Conservation (phyloP, 2,888 invertebrate genomes). For the Melanostoma mellinum region DNA sequence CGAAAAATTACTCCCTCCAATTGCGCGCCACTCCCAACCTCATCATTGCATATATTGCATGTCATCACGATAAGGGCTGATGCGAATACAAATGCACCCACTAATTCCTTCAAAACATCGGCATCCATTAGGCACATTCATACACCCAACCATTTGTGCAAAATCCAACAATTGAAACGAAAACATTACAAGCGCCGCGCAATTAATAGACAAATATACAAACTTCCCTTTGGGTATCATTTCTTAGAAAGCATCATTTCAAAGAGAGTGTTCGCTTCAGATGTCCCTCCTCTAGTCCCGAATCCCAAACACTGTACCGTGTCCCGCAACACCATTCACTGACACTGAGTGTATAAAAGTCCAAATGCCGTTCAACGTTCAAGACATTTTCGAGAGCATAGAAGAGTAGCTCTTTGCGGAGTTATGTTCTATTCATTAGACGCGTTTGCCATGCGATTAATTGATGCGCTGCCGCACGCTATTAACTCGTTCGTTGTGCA, state of each 20-base stretch:
- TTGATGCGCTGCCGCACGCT: slow-evolving; percentile 64
- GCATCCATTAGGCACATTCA: slow-evolving; percentile 56
- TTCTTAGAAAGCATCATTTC: slow-evolving; percentile 50
- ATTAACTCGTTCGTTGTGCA: slow-evolving; percentile 73
- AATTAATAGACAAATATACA: slow-evolving; percentile 64
- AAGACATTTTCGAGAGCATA: no score
- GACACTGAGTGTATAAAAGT: no score
- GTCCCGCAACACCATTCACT: no score
- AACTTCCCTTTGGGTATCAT: slow-evolving; percentile 54
- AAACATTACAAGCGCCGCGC: slow-evolving; percentile 66
- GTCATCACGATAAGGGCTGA: slow-evolving; percentile 68
- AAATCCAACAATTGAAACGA: slow-evolving; percentile 56
- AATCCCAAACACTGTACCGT: background rate
- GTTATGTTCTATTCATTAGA: slow-evolving; percentile 64
- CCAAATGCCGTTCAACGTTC: no score
- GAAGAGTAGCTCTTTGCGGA: background rate
- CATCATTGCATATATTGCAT: slow-evolving; percentile 41
- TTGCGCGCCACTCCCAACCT: slow-evolving; percentile 24
- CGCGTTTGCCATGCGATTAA: slow-evolving; percentile 70
- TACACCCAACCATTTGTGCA: slow-evolving; percentile 20
- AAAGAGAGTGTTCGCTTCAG: background rate
- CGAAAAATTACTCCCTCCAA: slow-evolving; percentile 40
- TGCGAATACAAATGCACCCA: slow-evolving; percentile 63
- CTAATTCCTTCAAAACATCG: slow-evolving; percentile 53
- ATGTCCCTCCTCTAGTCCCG: background rate